Evolutionary conservation across 2,113 vertebrate species (phyloP).

Genomic region (Sander lucioperca): DNA sequence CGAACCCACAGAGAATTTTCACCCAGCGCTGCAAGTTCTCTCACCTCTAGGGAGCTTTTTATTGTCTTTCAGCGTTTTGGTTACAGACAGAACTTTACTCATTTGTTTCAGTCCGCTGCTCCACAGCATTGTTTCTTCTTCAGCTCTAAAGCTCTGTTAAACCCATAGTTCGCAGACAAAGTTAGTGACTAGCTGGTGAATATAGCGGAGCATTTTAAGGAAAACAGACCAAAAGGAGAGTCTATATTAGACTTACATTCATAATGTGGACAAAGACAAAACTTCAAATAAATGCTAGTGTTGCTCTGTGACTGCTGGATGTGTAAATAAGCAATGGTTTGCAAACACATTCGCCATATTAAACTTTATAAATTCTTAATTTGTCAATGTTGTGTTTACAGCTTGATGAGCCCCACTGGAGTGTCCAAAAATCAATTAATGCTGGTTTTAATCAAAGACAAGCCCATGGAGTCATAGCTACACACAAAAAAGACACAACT

Average conservation of each 20-base stretch:
- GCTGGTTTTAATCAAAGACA: slow-evolving; percentile 13
- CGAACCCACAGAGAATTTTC: not conserved
- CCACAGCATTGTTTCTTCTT: not conserved
- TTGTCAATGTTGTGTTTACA: not conserved
- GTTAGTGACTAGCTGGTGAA: not conserved
- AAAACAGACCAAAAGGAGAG: not conserved
- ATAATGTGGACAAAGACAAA: not conserved
- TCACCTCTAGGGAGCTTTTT: not conserved
- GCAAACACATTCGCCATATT: not conserved
- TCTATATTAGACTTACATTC: not conserved
- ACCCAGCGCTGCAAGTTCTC: not conserved
- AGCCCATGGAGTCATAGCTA: not conserved
- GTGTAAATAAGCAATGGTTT: not conserved
- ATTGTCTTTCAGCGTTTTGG: not conserved
- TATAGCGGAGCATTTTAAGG: not conserved
- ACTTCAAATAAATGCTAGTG: not conserved
- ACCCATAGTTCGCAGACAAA: not conserved
- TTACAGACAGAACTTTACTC: not conserved
- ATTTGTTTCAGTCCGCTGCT: not conserved
- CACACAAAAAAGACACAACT: not conserved
- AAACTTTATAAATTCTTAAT: not conserved
- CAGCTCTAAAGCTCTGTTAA: not conserved
- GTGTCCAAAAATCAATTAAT: not conserved
- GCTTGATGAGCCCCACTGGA: not conserved
- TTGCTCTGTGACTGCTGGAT: not conserved